A percentile compares a stretch with the other conserved stretches of the same genome.
Conservation (phyloP, 2,797 vertebrate species). For the Lophotriccus pileatus region DNA sequence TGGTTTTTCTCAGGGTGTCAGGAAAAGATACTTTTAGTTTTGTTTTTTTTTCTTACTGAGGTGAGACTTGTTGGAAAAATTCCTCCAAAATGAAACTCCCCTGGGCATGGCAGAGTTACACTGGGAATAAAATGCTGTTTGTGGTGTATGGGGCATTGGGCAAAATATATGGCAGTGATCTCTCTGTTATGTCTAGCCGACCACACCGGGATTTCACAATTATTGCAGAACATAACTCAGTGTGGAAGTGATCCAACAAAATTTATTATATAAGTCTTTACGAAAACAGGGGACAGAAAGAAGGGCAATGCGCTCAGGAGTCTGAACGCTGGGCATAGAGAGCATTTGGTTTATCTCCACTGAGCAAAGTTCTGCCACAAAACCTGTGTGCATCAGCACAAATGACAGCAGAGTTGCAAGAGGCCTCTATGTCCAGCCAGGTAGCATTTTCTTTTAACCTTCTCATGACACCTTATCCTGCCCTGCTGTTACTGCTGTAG, state of each 20-base stretch:
- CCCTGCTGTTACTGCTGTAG: background rate
- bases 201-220: background rate
- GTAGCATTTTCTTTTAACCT: background rate
- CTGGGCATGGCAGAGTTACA: background rate
- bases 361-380: background rate
- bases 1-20: background rate
- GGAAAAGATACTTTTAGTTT: background rate
- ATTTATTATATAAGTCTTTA: background rate
- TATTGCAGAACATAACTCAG: background rate
- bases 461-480: background rate
- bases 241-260: background rate
- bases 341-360: background rate
- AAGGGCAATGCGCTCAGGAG: background rate
- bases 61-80: background rate
- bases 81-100: background rate
- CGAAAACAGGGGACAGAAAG: background rate
- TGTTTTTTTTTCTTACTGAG: background rate
- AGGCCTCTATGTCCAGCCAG: background rate
- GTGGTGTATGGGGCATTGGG: background rate
- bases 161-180: background rate
- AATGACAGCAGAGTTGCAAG: background rate
- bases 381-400: background rate
- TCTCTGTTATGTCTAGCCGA: background rate
- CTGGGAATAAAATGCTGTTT: background rate
- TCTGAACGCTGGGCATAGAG: background rate